Conservation (phyloP, 2,888 invertebrate species). For the Pyrochroa serraticornis region DNA sequence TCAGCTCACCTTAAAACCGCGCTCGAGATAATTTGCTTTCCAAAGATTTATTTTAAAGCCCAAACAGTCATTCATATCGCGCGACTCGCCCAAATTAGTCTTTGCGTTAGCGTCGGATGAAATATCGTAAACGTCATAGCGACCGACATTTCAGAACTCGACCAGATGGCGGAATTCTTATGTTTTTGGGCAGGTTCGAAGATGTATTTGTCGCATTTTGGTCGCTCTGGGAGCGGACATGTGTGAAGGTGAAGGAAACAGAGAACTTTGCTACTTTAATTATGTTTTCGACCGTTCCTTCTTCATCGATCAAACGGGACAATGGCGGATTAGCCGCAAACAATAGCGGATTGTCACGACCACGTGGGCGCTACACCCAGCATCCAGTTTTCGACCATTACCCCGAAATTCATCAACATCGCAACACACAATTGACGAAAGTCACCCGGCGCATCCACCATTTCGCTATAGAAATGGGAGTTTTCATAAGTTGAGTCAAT, state of each 20-base stretch:
- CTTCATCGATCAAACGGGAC: constrained; percentile 16
- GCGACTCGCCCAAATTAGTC: constrained; percentile 1
- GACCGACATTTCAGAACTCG: neutral
- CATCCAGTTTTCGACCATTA: too few species aligned
- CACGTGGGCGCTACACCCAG: too few species aligned
- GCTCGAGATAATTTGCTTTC: constrained; percentile 7
- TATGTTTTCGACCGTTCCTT: constrained; percentile 16
- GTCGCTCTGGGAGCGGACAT: constrained; percentile 18
- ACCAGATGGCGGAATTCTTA: too few species aligned
- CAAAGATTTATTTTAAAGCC: constrained; percentile 6
- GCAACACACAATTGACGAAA: too few species aligned
- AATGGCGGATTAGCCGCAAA: constrained; percentile 7
- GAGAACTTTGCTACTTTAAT: constrained; percentile 20
- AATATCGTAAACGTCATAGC: constrained; percentile 2
- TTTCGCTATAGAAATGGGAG: too few species aligned
- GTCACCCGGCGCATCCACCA: too few species aligned
- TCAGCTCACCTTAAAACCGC: constrained; percentile 2
- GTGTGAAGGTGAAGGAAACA: constrained; percentile 15
- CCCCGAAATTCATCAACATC: too few species aligned
- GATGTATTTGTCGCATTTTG: constrained; percentile 12
- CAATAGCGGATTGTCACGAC: neutral
- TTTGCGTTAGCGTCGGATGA: constrained; percentile 1
- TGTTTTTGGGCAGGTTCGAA: neutral
- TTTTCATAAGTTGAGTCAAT: too few species aligned
- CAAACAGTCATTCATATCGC: constrained; percentile 5